Evolutionary conservation across 53 echinoderm and acorn worm species (phyloP), one percentile per base, ranked within the genome.

Genomic region (Stichopus horrens): DNA sequence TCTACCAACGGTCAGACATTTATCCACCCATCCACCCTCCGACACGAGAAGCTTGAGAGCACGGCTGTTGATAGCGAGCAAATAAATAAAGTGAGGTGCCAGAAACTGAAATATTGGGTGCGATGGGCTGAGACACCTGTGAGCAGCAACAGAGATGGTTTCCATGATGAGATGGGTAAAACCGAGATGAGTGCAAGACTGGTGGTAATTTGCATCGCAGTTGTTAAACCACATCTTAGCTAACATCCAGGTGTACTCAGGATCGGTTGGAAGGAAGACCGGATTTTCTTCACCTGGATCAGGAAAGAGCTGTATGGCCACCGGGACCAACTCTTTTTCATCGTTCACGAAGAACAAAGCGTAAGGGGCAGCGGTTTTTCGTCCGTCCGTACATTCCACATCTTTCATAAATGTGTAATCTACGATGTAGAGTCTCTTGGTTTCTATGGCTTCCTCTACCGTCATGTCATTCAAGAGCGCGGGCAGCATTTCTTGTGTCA

Each of bases 221-320:
- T 92, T 92, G 91, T 95, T 95, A 77, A 89, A 96, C 88, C 92
- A 93, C 92, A 93, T 93, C 76, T 95, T 96, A 52, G 96, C 96
- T 20, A 96, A 81, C 20, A 96, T 90, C 96, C 96, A 96, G 0
- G 95, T 95, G 91, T 95, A 95, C 79, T 95, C 92, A 2, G 92
- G 93, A 68, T 96, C 96, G 22, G 92, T 85, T 10, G 93, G 96
- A 37, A 93, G 83, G 74, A 96, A 96, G 1, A 96, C 92, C 84
- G 96, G 96, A 53, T 96, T 96, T 68, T 93, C 88, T 0, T 83
- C 76, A 54, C 76, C 93, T 73, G 93, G 93, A 67, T 93, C 88
- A 7, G 91, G 96, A 54, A 89, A 89, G 54, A 96, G 90, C 75
- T 96, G 96, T 8, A 96, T 89, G 6, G 96, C 96, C 0, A 96